Percentiles rank a stretch among this genome's conserved stretches.
Conservation (phyloP, 2,888 invertebrate genomes). For the Lithophane leautieri region DNA sequence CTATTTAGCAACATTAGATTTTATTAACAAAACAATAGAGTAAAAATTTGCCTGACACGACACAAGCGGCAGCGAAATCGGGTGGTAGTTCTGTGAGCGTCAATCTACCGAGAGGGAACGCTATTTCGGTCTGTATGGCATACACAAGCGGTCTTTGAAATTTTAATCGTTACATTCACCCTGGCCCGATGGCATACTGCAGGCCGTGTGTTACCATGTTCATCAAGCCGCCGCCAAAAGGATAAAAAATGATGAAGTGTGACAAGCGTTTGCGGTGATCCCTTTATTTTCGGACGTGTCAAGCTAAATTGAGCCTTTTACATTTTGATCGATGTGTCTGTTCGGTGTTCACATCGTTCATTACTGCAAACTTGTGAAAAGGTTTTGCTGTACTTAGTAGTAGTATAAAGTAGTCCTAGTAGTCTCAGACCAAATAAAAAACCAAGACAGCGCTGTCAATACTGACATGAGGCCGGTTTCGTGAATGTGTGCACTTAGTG, state of each 20-base stretch:
- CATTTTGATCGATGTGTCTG: constrained; percentile 54
- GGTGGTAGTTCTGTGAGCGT: constrained; percentile 78
- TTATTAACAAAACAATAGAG: constrained; percentile 73
- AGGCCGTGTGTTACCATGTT: constrained; percentile 78
- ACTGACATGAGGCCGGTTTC: too few species aligned
- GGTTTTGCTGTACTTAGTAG: background rate
- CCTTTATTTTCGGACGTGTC: constrained; percentile 56
- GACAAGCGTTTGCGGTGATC: constrained; percentile 45
- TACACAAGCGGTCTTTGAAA: constrained; percentile 88
- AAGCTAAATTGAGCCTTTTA: constrained; percentile 58
- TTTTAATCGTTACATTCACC: constrained; percentile 90
- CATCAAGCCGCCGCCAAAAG: constrained; percentile 74
- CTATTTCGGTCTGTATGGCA: constrained; percentile 87
- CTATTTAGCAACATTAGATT: constrained; percentile 58
- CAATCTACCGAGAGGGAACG: constrained; percentile 84
- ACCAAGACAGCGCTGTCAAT: too few species aligned
- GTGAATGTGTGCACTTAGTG: too few species aligned
- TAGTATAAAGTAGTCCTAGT: too few species aligned
- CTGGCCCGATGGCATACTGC: constrained; percentile 84
- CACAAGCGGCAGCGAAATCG: constrained; percentile 65
- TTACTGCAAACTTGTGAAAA: constrained; percentile 24
- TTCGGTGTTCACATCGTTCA: constrained; percentile 20
- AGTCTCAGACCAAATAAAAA: too few species aligned
- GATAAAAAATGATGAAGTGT: constrained; percentile 70
- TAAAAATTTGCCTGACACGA: constrained; percentile 73